Percentiles rank a stretch among this genome's conserved stretches.
These are phyloP conservation scores for Phengaris alcon DNA, from an alignment of 2,888 invertebrate species.

Conservation along the genomic window DNA sequence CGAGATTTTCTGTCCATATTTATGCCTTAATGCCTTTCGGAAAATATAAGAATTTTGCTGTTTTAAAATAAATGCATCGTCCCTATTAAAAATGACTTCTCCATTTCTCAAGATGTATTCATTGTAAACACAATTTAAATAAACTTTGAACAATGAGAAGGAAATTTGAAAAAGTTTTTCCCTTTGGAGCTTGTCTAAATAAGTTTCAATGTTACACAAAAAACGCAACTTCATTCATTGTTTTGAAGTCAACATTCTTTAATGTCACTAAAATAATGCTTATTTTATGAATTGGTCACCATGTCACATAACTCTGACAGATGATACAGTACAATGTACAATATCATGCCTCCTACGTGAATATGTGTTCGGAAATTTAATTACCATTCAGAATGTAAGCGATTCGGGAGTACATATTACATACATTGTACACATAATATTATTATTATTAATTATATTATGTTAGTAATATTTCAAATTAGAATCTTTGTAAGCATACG, in stretches of 20 bases:
- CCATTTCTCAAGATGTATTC: background rate
- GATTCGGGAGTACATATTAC: conserved; percentile 31
- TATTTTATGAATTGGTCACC: conserved; percentile 21
- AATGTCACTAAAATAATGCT: background rate
- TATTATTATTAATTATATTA: too few species aligned
- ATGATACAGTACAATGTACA: background rate
- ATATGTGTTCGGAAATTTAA: conserved; percentile 21
- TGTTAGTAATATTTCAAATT: too few species aligned
- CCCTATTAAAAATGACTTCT: background rate
- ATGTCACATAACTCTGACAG: conserved; percentile 12
- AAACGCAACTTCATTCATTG: background rate
- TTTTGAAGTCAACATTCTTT: background rate
- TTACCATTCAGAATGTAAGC: conserved; percentile 11
- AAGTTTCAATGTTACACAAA: background rate
- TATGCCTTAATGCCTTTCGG: too few species aligned
- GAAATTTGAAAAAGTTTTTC: background rate
- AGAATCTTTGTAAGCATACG: too few species aligned
- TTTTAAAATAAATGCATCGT: background rate
- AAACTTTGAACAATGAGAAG: background rate
- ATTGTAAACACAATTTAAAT: background rate
- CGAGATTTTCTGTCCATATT: too few species aligned
- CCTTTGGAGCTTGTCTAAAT: background rate
- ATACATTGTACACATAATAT: background rate
- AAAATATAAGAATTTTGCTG: background rate
- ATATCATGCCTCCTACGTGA: conserved; percentile 8